Evolutionary conservation across 2,888 invertebrate species (phyloP), one percentile per base, ranked within the genome.

Genomic region (Steinernema hermaphroditum): DNA sequence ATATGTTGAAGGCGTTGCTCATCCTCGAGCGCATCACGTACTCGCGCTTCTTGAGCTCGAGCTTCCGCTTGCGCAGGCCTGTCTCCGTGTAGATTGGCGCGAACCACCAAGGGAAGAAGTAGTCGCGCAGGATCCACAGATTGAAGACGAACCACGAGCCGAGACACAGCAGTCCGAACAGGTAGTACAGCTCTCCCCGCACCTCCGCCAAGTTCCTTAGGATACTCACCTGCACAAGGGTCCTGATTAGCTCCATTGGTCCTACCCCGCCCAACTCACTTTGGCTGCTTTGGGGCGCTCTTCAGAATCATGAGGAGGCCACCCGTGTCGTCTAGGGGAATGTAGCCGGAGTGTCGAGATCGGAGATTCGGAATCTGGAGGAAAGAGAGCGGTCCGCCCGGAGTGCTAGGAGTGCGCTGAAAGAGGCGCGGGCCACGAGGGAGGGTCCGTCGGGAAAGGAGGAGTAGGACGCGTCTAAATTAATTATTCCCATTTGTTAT

Each of bases 101-200:
- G 46, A 75, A 77, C 73, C 75, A 76, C 41, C 78, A 78, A 19
- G 77, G 79, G 72, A 74, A 78, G 74, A 78, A 77, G 72, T 79
- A 78, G 72, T 78, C 79, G 32, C 78, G 79, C n/a, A 78, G 73
- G 32, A 79, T 72, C 75, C 75, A 78, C n/a, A 78, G 49, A 43
- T 78, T 78, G 71, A 78, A 78, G 24, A 73, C 78, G 37, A 78
- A 50, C 78, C 78, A 78, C n/a, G 72, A 72, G 12, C 72, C 27
- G 22, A 78, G 70, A 68, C 78, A 78, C 43, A 70, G 44, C 27
- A 78, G 22, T 24, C 77, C 77, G 54, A 77, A 77, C 37, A 57
- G 72, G 72, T 77, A 77, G 69, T 74, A 77, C 62, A 77, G 75
- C 54, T 76, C 73, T 41, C 70, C 68, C 14, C 77, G 72, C 57